Conservation (phyloP, 2,797 vertebrate species). For the Sebastiscus albofasciatus region DNA sequence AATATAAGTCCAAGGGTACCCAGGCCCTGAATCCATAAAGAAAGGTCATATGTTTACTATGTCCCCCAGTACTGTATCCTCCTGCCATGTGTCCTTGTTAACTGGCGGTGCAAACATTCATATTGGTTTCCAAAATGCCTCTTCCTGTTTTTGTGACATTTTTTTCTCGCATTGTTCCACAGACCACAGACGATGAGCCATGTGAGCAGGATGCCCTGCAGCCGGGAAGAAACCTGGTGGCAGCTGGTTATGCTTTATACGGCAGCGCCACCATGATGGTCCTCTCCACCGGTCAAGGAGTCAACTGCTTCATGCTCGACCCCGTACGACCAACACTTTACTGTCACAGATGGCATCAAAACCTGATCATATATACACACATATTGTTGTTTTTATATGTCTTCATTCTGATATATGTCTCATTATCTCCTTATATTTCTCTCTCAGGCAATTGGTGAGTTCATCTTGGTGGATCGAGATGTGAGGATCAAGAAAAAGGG, state of each 20-base stretch:
- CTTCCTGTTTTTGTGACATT: neutral
- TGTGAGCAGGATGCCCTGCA: constrained; percentile 90
- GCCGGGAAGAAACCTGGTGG: constrained; percentile 91
- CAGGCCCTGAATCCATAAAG: neutral
- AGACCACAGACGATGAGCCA: constrained; percentile 87
- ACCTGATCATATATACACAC: neutral
- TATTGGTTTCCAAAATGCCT: neutral
- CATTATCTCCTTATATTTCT: neutral
- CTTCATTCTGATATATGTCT: neutral
- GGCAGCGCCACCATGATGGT: constrained; percentile 98
- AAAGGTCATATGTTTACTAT: no score
- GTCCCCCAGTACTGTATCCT: neutral
- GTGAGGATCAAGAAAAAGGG: constrained; percentile 96
- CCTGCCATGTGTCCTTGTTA: neutral
- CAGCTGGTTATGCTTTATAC: constrained; percentile 95
- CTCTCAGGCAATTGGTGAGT: constrained; percentile 93
- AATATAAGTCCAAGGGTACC: neutral
- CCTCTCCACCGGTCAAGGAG: constrained; percentile 89
- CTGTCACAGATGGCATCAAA: neutral
- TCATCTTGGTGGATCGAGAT: constrained; percentile 91
- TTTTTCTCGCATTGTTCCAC: neutral
- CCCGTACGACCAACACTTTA: constrained; percentile 82
- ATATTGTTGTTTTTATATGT: neutral
- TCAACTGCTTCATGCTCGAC: constrained; percentile 98
- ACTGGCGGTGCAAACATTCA: neutral